Base-by-base conservation (phyloP, 2,113 vertebrate species). In the Anoura caudifer region DNA sequence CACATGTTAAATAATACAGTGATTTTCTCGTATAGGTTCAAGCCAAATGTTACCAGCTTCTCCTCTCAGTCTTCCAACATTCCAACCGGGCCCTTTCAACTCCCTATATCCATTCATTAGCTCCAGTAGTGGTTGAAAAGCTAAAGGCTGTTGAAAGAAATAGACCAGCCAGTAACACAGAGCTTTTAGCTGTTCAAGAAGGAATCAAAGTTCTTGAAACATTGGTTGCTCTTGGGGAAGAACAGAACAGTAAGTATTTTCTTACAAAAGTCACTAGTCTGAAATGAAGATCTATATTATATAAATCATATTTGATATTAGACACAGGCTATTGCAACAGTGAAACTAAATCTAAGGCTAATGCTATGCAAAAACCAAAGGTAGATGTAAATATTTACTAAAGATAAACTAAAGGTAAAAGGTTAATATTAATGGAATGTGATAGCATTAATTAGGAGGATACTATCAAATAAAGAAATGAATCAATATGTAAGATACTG, bases 1-100 rank as follows among this genome's bases (percentile, higher is more conserved):
- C 11, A 88, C 90, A 36, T 95, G 61, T 94, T 91, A 89, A 97
- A 84, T 95, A 90, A 95, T 31, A 87, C 63, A 80, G 90, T 98
- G 22, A 96, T 95, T 98, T 87, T 98, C 97, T 96, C 95, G 3
- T 92, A 82, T 98, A 99, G 99, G 99, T 99, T 97, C 99, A 99
- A 98, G 99, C 99, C 45, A 99, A 99, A 70, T 99, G 99, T 98
- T 99, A 99, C 98, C 99, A 99, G 98, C 99, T 99, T 97, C 98
- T 99, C 77, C 97, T 99, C 86, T 99, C 99, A 5, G 99, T 99
- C 95, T 99, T 99, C 97, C 99, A 99, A 97, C 99, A 99, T 98
- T 98, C 99, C 70, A 99, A 98, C 95, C 99, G 99, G 22, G 99
- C 99, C 43, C 99, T 99, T 63, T 99, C 99, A 67, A 99, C 99